A percentile compares a stretch with the other conserved stretches of the same genome.
Conservation (phyloP, 2,888 invertebrate genomes). For the Pollenia angustigena region DNA sequence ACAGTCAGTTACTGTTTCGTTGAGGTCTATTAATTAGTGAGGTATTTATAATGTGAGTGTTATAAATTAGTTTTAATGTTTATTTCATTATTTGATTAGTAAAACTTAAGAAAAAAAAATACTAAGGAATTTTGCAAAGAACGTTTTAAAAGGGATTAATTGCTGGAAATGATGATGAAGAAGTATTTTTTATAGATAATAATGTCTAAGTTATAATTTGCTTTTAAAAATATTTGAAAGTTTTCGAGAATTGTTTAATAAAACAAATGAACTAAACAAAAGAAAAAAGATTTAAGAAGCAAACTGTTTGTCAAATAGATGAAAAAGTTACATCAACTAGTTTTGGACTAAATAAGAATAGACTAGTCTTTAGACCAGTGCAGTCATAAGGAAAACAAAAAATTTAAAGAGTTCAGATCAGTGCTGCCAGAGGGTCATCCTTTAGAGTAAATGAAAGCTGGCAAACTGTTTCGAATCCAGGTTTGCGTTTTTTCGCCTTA, state of each 20-base stretch:
- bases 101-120: neutral
- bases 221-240: neutral
- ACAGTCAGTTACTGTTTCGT: constrained; percentile 25
- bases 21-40: constrained; percentile 64
- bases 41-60: constrained; percentile 65
- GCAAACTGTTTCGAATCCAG: no score
- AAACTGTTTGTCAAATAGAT: no score
- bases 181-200: neutral
- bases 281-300: no score
- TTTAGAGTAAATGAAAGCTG: no score
- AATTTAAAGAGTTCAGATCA: no score
- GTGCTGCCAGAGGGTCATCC: no score
- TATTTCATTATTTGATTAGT: constrained; percentile 51
- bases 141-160: constrained; percentile 9
- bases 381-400: no score
- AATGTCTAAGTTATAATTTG: neutral
- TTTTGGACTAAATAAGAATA: no score
- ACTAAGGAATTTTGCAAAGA: constrained; percentile 3
- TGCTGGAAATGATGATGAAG: neutral
- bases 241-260: neutral
- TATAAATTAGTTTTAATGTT: constrained; percentile 69
- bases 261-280: no score
- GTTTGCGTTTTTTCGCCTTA: no score
- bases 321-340: no score
- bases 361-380: no score